Evolutionary conservation across 2,888 invertebrate species (phyloP).

Genomic region (Sialis lutaria): DNA sequence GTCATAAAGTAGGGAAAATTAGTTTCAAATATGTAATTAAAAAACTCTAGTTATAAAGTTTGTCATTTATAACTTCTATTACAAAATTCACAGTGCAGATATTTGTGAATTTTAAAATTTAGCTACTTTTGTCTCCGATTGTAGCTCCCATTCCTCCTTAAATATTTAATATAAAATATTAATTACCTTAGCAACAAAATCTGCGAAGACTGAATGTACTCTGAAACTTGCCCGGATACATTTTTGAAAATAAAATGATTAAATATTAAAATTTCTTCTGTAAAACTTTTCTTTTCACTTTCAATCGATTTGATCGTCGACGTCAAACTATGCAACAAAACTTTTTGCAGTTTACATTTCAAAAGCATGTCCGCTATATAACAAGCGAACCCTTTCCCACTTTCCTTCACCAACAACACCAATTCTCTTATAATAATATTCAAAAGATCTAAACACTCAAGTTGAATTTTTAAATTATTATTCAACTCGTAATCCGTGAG

Average conservation of each 20-base stretch:
- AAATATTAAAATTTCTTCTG: constrained; percentile 55
- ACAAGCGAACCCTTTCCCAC: constrained; percentile 57
- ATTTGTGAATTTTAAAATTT: too few species aligned
- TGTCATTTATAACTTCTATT: too few species aligned
- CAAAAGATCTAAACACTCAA: constrained; percentile 57
- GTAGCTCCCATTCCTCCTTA: too few species aligned
- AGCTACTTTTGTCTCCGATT: too few species aligned
- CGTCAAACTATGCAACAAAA: constrained; percentile 60
- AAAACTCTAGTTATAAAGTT: too few species aligned
- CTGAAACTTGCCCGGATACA: constrained; percentile 35
- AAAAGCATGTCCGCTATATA: constrained; percentile 57
- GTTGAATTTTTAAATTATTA: constrained; percentile 61
- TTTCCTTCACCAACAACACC: constrained; percentile 54
- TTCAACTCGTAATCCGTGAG: constrained; percentile 49
- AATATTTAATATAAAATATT: neutral
- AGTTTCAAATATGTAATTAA: too few species aligned
- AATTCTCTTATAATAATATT: constrained; percentile 54
- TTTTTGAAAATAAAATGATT: constrained; percentile 45
- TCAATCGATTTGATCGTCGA: constrained; percentile 52
- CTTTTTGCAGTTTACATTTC: constrained; percentile 70
- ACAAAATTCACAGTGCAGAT: too few species aligned
- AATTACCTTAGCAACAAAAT: constrained; percentile 40
- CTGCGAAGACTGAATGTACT: constrained; percentile 51
- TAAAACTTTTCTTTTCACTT: constrained; percentile 37
- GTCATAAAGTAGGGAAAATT: too few species aligned